Percentiles rank a stretch among this genome's conserved stretches.
These are phyloP conservation scores for Bufo gargarizans DNA, from an alignment of 2,113 vertebrate species.

Conservation along the genomic window DNA sequence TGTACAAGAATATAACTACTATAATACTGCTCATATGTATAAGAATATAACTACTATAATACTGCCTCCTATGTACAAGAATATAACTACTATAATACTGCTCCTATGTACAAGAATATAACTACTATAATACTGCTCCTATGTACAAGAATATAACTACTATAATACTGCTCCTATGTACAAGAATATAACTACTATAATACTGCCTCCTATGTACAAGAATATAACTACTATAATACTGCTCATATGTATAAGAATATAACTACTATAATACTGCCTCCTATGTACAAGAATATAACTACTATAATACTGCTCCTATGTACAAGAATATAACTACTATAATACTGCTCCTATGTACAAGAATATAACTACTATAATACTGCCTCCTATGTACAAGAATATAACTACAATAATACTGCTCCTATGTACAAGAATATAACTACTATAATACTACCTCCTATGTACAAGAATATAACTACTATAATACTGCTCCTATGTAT, in stretches of 20 bases:
- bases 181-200: not conserved
- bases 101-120: not conserved
- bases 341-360: too few relatives aligned
- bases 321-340: not conserved
- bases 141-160: conserved; percentile 2
- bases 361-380: too few relatives aligned
- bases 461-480: too few relatives aligned
- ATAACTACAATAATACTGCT: conserved; percentile 1
- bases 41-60: too few relatives aligned
- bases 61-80: too few relatives aligned
- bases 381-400: conserved; percentile 11
- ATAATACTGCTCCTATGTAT: too few relatives aligned
- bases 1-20: too few relatives aligned
- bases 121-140: not conserved
- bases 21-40: too few relatives aligned
- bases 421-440: conserved; percentile 13
- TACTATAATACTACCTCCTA: conserved; percentile 14
- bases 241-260: not conserved
- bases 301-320: too few relatives aligned
- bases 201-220: too few relatives aligned
- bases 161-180: not conserved
- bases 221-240: not conserved
- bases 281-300: too few relatives aligned
- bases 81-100: too few relatives aligned
- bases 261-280: not conserved